A percentile compares a stretch with the other conserved stretches of the same genome.
These are phyloP conservation scores for Desoria tigrina DNA, from an alignment of 2,888 invertebrate species.

Conservation along the genomic window DNA sequence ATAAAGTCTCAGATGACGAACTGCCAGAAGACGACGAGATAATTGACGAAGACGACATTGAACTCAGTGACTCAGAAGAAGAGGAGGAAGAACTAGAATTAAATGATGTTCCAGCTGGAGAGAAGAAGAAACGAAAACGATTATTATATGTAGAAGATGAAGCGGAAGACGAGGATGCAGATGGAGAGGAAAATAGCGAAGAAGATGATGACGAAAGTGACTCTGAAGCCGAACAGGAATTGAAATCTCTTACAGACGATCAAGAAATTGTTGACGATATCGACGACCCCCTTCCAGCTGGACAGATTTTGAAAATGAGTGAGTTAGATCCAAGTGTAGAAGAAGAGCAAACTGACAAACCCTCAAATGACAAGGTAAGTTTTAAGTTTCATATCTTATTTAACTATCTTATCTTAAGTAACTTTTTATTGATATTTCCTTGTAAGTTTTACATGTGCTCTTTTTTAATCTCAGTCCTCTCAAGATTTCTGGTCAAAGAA, in stretches of 20 bases:
- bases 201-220: conserved; percentile 50
- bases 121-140: conserved; percentile 60
- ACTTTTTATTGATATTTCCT: too few relatives aligned
- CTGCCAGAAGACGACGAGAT: conserved; percentile 56
- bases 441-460: too few relatives aligned
- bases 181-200: conserved; percentile 29
- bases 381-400: too few relatives aligned
- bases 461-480: too few relatives aligned
- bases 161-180: conserved; percentile 55
- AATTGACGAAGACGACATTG: conserved; percentile 57
- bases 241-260: conserved; percentile 55
- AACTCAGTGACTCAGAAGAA: conserved; percentile 58
- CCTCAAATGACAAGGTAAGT: too few relatives aligned
- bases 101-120: conserved; percentile 56
- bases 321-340: too few relatives aligned
- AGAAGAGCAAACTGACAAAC: too few relatives aligned
- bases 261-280: conserved; percentile 48
- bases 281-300: conserved; percentile 4
- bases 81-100: conserved; percentile 43
- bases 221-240: conserved; percentile 58
- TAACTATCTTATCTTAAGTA: too few relatives aligned
- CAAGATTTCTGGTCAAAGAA: too few relatives aligned
- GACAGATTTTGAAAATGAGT: too few relatives aligned
- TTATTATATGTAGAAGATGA: conserved; percentile 34
- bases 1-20: conserved; percentile 56